Evolutionary conservation across 2,113 vertebrate species (phyloP).

Genomic region (Otolemur garnettii): DNA sequence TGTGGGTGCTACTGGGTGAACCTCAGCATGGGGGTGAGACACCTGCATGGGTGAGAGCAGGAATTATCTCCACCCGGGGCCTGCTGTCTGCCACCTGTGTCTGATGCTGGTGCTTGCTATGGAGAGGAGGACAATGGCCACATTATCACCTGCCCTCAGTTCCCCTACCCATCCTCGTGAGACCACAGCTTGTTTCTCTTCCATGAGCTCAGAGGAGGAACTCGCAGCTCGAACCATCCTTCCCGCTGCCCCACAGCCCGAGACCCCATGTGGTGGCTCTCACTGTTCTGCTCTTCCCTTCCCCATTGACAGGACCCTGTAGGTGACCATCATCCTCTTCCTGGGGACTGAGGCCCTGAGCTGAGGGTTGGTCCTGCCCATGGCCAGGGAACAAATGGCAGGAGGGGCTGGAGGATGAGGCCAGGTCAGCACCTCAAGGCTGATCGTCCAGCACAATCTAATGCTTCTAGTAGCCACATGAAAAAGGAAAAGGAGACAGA

Average conservation of each 20-base stretch:
- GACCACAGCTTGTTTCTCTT: background rate
- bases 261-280: background rate
- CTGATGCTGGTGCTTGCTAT: background rate
- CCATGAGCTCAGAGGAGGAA: accelerated
- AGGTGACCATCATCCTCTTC: background rate
- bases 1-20: background rate
- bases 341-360: background rate
- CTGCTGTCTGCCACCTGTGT: background rate
- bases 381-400: background rate
- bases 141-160: too few relatives aligned
- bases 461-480: background rate
- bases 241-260: background rate
- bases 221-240: background rate
- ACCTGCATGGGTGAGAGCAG: background rate
- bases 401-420: background rate
- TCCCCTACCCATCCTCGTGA: background rate
- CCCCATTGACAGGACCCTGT: background rate
- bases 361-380: background rate
- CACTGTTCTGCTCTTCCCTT: background rate
- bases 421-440: background rate
- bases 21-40: too few relatives aligned
- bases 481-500: background rate
- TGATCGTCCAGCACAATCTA: background rate
- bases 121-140: too few relatives aligned
- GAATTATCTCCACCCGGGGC: background rate